phyloP scores from a whole-genome alignment of 2,113 vertebrate species.

The Mesembrinibis cayennensis region DNA sequence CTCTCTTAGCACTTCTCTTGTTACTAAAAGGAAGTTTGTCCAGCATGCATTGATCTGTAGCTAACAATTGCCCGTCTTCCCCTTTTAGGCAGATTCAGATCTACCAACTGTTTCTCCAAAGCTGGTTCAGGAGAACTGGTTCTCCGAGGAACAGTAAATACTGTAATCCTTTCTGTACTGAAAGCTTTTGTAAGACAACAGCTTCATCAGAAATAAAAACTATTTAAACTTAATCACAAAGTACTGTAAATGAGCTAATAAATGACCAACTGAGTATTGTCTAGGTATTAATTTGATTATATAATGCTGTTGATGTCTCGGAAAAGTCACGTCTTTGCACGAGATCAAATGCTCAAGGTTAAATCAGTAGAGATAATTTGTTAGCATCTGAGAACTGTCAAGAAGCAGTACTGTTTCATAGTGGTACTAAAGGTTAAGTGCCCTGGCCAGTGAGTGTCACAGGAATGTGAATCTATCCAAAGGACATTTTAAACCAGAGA shows the following conservation, averaged over 20 bases:
- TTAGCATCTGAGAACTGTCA: neutral
- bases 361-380: neutral
- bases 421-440: neutral
- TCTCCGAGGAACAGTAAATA: neutral
- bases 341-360: neutral
- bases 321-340: neutral
- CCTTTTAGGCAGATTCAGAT: neutral
- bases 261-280: neutral
- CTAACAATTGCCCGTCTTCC: neutral
- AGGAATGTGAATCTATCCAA: neutral
- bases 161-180: neutral
- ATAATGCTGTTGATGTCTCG: neutral
- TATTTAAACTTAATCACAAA: neutral
- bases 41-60: accelerated
- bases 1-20: neutral
- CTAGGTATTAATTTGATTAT: neutral
- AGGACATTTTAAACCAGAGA: neutral
- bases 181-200: neutral
- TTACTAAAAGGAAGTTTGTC: neutral
- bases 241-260: neutral
- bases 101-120: neutral
- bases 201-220: neutral
- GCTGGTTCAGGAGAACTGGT: neutral
- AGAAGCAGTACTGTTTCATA: neutral
- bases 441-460: neutral